Evolutionary conservation across 1,140 invertebrate genomes (phyloP), one percentile per base, ranked within the genome.

Genomic region (Cylas formicarius): DNA sequence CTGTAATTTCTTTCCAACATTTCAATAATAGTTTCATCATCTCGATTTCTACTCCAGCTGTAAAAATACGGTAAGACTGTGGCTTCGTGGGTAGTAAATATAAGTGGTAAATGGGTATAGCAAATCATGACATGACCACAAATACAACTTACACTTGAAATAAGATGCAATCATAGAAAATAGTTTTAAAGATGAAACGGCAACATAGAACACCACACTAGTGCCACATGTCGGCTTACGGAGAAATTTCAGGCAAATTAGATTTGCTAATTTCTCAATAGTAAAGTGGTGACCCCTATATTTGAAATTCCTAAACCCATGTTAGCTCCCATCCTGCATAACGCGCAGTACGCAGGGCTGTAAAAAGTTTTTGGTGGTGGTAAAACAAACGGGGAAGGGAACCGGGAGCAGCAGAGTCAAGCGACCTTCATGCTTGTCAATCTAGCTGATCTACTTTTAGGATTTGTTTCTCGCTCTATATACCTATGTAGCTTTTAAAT

Each of bases 61-160:
- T 36, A 40, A 11, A 43, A 4, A 4, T 19, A 17, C 16, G 6
- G 16, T 20, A 26, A 36, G 18, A 38, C 18, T 44, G 14, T 37
- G n/a, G 11, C 17, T 35, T 6, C 17, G 5, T 29, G 19, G n/a
- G 27, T 32, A 11, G 10, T 17, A 23, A 24, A 27, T 29, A 36
- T 41, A 34, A 17, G 19, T 10, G 2, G 23, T 13, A 9, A 20
- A 23, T 7, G 20, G 31, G 64, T 68, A 76, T 74, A 76, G 62
- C 48, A 77, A 59, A 53, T 65, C 54, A 51, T 75, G 73, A 48
- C 72, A 74, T 22, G 63, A n/a, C n/a, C 59, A 16, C 58, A 58
- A 20, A 72, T 74, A 66, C 69, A 74, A 24, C 63, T 69, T 45
- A 67, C 65, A n/a, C n/a, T n/a, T n/a, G n/a, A n/a, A n/a, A n/a